Conservation (phyloP, 2,888 invertebrate species). For the Stenoptilia bipunctidactyla region DNA sequence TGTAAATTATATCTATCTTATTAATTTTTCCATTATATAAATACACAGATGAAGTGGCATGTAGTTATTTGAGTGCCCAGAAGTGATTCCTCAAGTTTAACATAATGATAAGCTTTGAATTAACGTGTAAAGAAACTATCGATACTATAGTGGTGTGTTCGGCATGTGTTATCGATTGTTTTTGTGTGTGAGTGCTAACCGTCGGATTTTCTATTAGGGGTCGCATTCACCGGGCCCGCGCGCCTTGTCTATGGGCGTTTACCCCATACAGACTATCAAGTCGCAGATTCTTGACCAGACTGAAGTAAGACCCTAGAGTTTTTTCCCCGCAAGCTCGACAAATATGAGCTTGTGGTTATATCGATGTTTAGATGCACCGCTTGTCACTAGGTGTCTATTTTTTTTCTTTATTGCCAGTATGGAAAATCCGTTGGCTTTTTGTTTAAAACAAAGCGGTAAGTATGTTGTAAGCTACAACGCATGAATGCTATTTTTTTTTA, state of each 20-base stretch:
- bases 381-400: slow-evolving; percentile 62
- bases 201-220: slow-evolving; percentile 78
- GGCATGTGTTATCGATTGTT: slow-evolving; percentile 55
- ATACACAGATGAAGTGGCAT: neutral
- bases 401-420: slow-evolving; percentile 11
- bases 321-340: slow-evolving; percentile 40
- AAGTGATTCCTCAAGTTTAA: neutral
- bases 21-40: neutral
- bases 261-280: slow-evolving; percentile 89
- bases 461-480: slow-evolving; percentile 11
- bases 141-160: slow-evolving; percentile 32
- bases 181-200: slow-evolving; percentile 74
- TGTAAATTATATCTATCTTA: neutral
- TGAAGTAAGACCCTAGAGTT: slow-evolving; percentile 84
- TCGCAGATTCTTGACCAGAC: slow-evolving; percentile 89
- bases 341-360: slow-evolving; percentile 55
- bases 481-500: slow-evolving; percentile 1
- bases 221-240: slow-evolving; percentile 93
- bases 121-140: slow-evolving; percentile 40
- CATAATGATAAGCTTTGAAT: slow-evolving; percentile 17
- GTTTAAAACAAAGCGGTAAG: slow-evolving; percentile 5
- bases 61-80: neutral
- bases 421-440: slow-evolving; percentile 4
- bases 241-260: slow-evolving; percentile 90
- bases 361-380: slow-evolving; percentile 71